Evolutionary conservation across 2,113 vertebrate genomes (phyloP).

Genomic region (Ibidorhyncha struthersii): DNA sequence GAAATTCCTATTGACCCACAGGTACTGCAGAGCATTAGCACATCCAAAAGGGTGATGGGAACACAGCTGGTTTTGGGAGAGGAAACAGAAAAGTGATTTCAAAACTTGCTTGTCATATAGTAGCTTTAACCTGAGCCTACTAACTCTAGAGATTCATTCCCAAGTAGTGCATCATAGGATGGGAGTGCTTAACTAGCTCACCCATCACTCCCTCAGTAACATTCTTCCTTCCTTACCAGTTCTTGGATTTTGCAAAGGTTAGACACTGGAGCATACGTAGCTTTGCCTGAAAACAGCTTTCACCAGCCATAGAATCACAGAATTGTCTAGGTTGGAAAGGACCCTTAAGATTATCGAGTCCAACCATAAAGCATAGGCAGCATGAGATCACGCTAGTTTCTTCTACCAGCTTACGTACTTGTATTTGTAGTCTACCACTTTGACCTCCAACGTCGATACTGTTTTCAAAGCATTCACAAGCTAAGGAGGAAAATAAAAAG

Average conservation of each 20-base stretch:
- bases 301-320: background rate
- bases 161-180: background rate
- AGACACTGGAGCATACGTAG: background rate
- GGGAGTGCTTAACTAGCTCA: background rate
- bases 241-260: background rate
- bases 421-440: slow-evolving; percentile 95
- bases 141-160: background rate
- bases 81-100: background rate
- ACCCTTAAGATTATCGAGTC: too few species aligned
- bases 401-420: slow-evolving; percentile 79
- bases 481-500: slow-evolving; percentile 72
- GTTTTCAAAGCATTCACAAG: slow-evolving; percentile 92
- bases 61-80: background rate
- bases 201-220: background rate
- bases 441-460: slow-evolving; percentile 87
- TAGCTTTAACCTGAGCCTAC: background rate
- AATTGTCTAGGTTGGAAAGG: too few species aligned
- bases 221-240: background rate
- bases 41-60: background rate
- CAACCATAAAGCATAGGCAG: background rate
- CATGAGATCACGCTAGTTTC: background rate
- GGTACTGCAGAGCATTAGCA: background rate
- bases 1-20: background rate
- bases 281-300: background rate
- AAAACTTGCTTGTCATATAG: background rate